Conservation (phyloP, 2,888 invertebrate genomes). For the Ectropis crepuscularia region DNA sequence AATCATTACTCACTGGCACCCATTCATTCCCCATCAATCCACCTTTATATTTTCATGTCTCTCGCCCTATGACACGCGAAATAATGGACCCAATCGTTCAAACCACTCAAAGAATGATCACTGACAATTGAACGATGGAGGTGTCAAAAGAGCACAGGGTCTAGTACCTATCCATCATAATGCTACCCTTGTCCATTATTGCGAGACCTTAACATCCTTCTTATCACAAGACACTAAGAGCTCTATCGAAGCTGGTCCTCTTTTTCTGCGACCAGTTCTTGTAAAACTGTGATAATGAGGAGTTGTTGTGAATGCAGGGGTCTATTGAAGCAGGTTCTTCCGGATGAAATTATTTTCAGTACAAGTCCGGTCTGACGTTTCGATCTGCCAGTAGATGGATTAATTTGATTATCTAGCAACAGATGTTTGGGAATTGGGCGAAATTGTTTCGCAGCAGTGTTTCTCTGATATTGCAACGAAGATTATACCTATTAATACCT, state of each 20-base stretch:
- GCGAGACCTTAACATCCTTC: slow-evolving; percentile 41
- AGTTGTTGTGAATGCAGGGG: not conserved
- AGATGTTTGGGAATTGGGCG: slow-evolving; percentile 59
- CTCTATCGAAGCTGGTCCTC: slow-evolving; percentile 43
- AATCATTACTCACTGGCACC: slow-evolving; percentile 15
- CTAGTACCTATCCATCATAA: slow-evolving; percentile 77
- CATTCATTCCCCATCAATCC: slow-evolving; percentile 35
- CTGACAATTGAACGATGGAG: slow-evolving; percentile 78
- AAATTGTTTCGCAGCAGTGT: slow-evolving; percentile 16
- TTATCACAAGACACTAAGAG: slow-evolving; percentile 33
- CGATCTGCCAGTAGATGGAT: slow-evolving; percentile 83
- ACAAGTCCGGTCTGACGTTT: slow-evolving; percentile 78
- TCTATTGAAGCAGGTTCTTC: slow-evolving; percentile 48
- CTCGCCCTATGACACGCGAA: slow-evolving; percentile 56
- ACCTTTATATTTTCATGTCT: slow-evolving; percentile 19
- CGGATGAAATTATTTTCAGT: slow-evolving; percentile 78
- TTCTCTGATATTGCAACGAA: slow-evolving; percentile 1
- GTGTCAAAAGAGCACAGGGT: slow-evolving; percentile 77
- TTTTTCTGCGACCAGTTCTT: slow-evolving; percentile 7
- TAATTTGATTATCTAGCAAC: slow-evolving; percentile 81
- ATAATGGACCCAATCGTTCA: slow-evolving; percentile 74
- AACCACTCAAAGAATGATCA: slow-evolving; percentile 74
- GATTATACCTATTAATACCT: not conserved
- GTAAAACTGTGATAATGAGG: not conserved
- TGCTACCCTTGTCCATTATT: slow-evolving; percentile 56